These are phyloP conservation scores for Yoshiicerus persimilis DNA, from an alignment of 1,140 invertebrate species.

Conservation along the genomic window DNA sequence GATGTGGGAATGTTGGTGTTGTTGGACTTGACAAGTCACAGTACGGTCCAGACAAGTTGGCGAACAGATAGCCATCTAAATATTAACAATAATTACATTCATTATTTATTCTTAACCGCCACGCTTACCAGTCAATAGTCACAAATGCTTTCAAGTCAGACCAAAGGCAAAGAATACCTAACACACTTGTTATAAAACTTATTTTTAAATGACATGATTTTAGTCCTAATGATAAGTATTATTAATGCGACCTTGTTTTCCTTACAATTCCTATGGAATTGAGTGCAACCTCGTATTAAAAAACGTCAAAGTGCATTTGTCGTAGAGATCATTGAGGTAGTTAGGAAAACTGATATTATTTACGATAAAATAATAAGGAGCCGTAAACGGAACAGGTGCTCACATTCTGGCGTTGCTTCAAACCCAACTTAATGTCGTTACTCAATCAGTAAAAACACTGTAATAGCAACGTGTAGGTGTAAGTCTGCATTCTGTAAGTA, in stretches of 20 bases:
- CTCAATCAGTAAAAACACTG: neutral
- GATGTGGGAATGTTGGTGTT: conserved; percentile 48
- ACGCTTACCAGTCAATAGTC: neutral
- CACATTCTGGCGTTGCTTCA: neutral
- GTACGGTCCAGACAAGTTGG: conserved; percentile 46
- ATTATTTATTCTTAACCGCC: neutral
- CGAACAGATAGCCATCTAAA: conserved; percentile 47
- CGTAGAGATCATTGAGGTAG: neutral
- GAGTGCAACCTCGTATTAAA: too few species aligned
- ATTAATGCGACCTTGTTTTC: too few species aligned
- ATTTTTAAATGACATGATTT: too few species aligned
- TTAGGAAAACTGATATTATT: neutral
- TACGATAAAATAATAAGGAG: neutral
- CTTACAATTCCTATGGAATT: too few species aligned
- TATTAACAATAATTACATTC: conserved; percentile 19
- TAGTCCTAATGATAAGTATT: too few species aligned
- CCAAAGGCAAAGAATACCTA: neutral
- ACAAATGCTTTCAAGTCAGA: neutral
- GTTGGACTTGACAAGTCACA: conserved; percentile 47
- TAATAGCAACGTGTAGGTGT: neutral
- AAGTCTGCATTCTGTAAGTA: neutral
- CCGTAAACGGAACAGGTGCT: neutral
- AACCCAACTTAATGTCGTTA: neutral
- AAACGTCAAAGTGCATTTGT: too few species aligned
- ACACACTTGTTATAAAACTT: too few species aligned